Evolutionary conservation across 2,113 vertebrate species (phyloP).

Genomic region (Felis chaus): DNA sequence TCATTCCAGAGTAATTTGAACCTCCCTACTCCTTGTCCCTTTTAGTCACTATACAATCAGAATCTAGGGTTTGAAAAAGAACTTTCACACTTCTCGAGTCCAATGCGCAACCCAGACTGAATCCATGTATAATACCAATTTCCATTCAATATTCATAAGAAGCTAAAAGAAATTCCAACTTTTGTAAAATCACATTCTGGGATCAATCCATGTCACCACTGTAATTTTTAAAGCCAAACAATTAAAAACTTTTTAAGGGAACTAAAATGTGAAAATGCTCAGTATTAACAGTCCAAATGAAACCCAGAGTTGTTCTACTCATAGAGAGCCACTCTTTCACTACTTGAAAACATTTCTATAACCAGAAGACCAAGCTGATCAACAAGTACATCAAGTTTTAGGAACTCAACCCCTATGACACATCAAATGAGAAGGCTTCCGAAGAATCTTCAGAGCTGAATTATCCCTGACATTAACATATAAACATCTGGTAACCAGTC

Average conservation of each 20-base stretch:
- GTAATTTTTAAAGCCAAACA: constrained; percentile 49
- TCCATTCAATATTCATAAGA: constrained; percentile 42
- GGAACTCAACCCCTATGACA: constrained; percentile 73
- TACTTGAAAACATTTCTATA: constrained; percentile 68
- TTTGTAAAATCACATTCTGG: constrained; percentile 44
- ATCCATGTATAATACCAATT: constrained; percentile 30
- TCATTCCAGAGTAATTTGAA: constrained; percentile 38
- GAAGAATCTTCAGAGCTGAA: constrained; percentile 65
- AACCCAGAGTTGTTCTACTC: constrained; percentile 45
- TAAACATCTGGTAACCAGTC: constrained; percentile 70
- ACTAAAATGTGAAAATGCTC: constrained; percentile 45
- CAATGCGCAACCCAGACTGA: constrained; percentile 40
- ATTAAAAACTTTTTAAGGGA: constrained; percentile 17
- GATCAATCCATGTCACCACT: background rate
- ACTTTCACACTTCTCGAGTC: constrained; percentile 39
- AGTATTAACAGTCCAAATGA: constrained; percentile 46
- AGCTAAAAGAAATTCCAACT: constrained; percentile 47
- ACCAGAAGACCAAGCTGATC: constrained; percentile 70
- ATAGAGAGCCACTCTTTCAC: constrained; percentile 53
- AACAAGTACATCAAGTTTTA: constrained; percentile 82
- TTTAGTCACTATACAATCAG: constrained; percentile 44
- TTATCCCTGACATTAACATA: constrained; percentile 67
- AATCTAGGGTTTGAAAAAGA: constrained; percentile 31
- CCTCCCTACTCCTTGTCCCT: constrained; percentile 2
- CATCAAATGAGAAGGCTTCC: constrained; percentile 75